Evolutionary conservation across 2,888 invertebrate species (phyloP), one percentile per base, ranked within the genome.

Genomic region (Xestia ashworthii): DNA sequence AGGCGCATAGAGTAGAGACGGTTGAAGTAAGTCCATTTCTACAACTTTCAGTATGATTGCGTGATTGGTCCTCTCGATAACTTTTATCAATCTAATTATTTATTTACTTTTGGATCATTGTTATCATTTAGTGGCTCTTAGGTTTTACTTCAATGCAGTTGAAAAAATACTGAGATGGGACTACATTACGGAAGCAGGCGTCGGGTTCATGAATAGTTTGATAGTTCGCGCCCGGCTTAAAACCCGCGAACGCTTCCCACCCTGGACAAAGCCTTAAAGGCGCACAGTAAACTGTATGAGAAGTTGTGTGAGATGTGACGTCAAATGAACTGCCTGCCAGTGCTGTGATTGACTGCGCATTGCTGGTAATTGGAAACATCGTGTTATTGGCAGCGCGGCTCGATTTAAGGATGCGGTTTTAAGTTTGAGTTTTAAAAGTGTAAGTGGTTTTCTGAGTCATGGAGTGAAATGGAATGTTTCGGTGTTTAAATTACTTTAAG

Each of bases 331-430:
- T 91, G 91, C 91, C 93, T 84, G 89, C 88, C 89, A 88, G 75
- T 80, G 68, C 64, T 80, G 88, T 94, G 94, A 95, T 94, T 92
- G 93, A 95, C 93, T 93, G 92, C 92, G 85, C 92, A 92, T 93
- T 94, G 91, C 87, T 82, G 87, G 93, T 94, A 93, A 94, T 94
- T 94, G 95, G 94, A 94, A 92, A 93, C 87, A 88, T 89, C 88
- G 87, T 87, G 90, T 92, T 93, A 92, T 92, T 91, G 90, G 90
- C 86, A 83, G 89, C 86, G 80, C 82, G 88, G 85, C 85, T 89
- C 87, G 89, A 90, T 92, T 90, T 89, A 88, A 89, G 88, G 76
- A 73, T 83, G 89, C 44, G 89, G 89, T 89, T 87, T 82, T 41
- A 46, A 53, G 68, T 74, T 83, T 73, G 41, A 22, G 38, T 60